These are phyloP conservation scores for Eulemur rubriventer DNA, from an alignment of 2,797 vertebrate genomes.

Conservation along the genomic window DNA sequence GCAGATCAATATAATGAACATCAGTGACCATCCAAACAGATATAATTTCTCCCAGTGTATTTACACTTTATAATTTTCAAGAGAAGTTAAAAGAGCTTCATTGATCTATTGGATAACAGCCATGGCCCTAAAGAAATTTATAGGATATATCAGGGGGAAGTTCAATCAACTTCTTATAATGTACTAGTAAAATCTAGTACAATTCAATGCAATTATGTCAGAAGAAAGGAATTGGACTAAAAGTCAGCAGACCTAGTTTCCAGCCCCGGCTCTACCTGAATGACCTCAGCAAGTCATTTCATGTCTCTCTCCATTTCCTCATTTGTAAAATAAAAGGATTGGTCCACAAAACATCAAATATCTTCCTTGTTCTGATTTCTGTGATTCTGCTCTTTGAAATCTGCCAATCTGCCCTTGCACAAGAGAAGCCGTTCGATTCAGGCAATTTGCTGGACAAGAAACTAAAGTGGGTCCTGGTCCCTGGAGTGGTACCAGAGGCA, in stretches of 20 bases:
- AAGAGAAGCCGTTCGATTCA: background rate
- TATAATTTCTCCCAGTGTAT: background rate
- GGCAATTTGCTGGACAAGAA: background rate
- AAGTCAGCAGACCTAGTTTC: background rate
- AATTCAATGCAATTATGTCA: background rate
- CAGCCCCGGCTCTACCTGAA: background rate
- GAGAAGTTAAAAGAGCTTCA: background rate
- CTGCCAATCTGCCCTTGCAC: background rate
- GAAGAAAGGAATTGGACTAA: background rate
- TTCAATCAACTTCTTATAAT: background rate
- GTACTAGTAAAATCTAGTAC: slow-evolving; percentile 6
- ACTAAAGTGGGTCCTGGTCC: background rate
- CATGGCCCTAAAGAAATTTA: background rate
- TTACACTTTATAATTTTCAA: background rate
- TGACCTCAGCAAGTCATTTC: background rate
- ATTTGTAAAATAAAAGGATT: background rate
- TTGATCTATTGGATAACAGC: background rate
- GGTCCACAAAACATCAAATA: background rate
- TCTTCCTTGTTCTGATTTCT: background rate
- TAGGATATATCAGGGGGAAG: accelerated
- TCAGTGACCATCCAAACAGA: background rate
- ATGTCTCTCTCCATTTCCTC: background rate
- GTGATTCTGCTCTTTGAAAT: background rate
- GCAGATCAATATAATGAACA: background rate
- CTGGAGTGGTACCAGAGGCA: background rate